phyloP scores from a whole-genome alignment of 1,140 invertebrate species.

The Zelostemma sp. region DNA sequence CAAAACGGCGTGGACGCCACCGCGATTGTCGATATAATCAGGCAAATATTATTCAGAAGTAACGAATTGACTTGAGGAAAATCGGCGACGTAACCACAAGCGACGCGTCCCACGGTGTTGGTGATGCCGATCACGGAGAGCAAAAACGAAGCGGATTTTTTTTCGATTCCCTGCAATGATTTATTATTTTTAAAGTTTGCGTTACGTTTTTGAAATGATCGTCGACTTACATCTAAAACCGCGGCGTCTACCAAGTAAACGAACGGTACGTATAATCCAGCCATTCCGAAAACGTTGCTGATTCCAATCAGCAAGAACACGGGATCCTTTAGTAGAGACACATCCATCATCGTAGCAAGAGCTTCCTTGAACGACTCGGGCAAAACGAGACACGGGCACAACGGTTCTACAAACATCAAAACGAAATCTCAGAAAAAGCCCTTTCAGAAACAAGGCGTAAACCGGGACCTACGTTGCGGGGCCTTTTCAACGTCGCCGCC shows the following conservation, averaged over 20 bases:
- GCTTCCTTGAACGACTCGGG: slow-evolving; percentile 86
- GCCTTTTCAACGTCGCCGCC: slow-evolving; percentile 74
- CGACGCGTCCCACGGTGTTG: slow-evolving; percentile 90
- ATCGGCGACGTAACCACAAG: slow-evolving; percentile 88
- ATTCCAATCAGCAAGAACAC: slow-evolving; percentile 94
- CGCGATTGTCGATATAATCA: slow-evolving; percentile 89
- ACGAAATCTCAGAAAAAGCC: no score
- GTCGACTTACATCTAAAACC: slow-evolving; percentile 73
- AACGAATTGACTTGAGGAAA: slow-evolving; percentile 91
- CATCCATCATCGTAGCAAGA: slow-evolving; percentile 93
- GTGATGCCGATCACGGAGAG: slow-evolving; percentile 96
- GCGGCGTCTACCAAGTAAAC: slow-evolving; percentile 92
- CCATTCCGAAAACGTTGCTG: slow-evolving; percentile 94
- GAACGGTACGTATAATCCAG: slow-evolving; percentile 95
- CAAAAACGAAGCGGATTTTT: slow-evolving; percentile 84
- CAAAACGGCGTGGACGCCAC: slow-evolving; percentile 90
- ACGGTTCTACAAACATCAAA: slow-evolving; percentile 62
- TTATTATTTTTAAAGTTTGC: neutral
- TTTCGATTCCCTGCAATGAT: slow-evolving; percentile 79
- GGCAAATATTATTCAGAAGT: slow-evolving; percentile 93
- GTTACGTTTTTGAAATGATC: no score
- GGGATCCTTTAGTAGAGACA: slow-evolving; percentile 89
- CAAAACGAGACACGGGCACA: slow-evolving; percentile 84
- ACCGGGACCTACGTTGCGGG: slow-evolving; percentile 75
- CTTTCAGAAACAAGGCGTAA: no score